Evolutionary conservation across 2,888 invertebrate genomes (phyloP).

Genomic region (Drosophila pseudotakahashii): DNA sequence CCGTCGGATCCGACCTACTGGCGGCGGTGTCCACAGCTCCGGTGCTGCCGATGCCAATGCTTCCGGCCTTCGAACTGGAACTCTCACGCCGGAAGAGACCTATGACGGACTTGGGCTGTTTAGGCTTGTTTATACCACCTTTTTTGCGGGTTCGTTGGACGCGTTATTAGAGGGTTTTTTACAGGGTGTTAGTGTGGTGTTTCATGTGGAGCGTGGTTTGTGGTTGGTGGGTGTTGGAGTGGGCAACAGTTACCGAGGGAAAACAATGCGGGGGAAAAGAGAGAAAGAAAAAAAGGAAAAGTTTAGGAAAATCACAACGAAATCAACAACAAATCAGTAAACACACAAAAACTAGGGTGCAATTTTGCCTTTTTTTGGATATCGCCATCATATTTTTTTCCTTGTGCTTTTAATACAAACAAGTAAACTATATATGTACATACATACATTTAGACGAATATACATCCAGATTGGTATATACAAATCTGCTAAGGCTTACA

Average conservation of each 20-base stretch:
- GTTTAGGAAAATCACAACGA: conserved; percentile 63
- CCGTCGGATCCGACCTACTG: conserved; percentile 85
- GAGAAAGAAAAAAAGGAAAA: conserved; percentile 69
- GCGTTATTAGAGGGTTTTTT: conserved; percentile 19
- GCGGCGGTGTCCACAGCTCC: conserved; percentile 84
- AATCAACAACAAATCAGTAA: conserved; percentile 44
- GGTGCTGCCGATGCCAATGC: conserved; percentile 84
- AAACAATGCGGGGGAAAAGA: conserved; percentile 62
- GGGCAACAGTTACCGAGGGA: conserved; percentile 70
- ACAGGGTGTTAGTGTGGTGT: conserved; percentile 31
- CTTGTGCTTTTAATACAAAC: conserved; percentile 36
- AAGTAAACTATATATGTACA: conserved; percentile 44
- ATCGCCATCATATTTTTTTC: conserved; percentile 27
- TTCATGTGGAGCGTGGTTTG: conserved; percentile 11
- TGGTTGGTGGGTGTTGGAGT: not conserved
- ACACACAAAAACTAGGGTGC: conserved; percentile 43
- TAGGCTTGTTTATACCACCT: conserved; percentile 95
- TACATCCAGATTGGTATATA: conserved; percentile 21
- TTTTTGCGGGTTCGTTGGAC: conserved; percentile 25
- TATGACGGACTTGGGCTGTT: conserved; percentile 93
- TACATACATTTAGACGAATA: conserved; percentile 31
- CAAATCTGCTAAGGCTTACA: conserved; percentile 1
- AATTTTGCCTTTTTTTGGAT: conserved; percentile 28
- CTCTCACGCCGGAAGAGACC: conserved; percentile 94
- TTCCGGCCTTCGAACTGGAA: conserved; percentile 87